Evolutionary conservation across 1,140 invertebrate genomes (phyloP).

Genomic region (Cheumatopsyche charites): DNA sequence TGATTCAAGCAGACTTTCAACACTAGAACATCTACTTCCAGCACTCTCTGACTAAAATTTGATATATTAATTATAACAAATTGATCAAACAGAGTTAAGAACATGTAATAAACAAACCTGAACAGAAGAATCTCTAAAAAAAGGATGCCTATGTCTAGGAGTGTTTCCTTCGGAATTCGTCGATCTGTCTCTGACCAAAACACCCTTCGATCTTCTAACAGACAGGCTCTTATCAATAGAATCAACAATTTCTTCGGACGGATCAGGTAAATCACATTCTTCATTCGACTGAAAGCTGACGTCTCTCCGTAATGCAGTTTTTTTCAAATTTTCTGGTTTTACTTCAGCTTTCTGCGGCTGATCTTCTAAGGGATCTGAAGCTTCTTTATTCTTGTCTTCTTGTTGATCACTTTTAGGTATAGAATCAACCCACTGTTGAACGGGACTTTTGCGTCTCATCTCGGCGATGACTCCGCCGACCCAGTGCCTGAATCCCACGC

Average conservation of each 20-base stretch:
- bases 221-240: conserved; percentile 56
- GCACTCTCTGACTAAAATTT: conserved; percentile 70
- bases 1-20: conserved; percentile 75
- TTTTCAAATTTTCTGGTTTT: neutral
- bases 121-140: conserved; percentile 59
- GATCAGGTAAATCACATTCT: neutral
- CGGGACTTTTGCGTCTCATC: conserved; percentile 60
- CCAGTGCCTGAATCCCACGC: conserved; percentile 56
- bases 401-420: conserved; percentile 51
- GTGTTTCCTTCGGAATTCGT: conserved; percentile 59
- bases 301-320: conserved; percentile 25
- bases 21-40: conserved; percentile 73
- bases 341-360: neutral
- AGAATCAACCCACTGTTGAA: conserved; percentile 61
- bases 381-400: neutral
- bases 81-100: neutral
- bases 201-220: conserved; percentile 49
- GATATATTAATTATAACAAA: too few relatives aligned
- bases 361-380: neutral
- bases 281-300: conserved; percentile 30
- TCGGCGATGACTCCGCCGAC: conserved; percentile 59
- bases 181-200: conserved; percentile 58
- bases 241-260: conserved; percentile 46
- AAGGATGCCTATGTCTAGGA: conserved; percentile 58
- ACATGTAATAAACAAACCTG: conserved; percentile 51